Evolutionary conservation across 2,113 vertebrate genomes (phyloP).

Genomic region (Potamarius usumacintae): DNA sequence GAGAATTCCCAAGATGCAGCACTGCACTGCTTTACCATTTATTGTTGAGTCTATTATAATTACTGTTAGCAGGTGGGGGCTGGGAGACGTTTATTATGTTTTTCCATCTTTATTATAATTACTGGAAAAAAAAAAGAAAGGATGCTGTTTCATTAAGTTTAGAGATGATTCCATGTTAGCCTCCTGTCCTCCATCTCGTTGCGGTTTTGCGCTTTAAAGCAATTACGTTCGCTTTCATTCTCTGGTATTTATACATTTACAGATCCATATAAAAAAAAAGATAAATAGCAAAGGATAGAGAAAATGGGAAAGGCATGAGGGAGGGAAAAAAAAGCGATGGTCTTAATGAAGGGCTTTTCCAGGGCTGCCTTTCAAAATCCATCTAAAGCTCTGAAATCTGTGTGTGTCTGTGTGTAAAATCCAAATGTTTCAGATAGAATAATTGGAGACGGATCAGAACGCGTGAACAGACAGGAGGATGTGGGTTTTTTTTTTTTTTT

Average conservation of each 20-base stretch:
- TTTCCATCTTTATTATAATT: conserved; percentile 99
- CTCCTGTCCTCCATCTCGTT: conserved; percentile 70
- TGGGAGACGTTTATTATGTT: conserved; percentile 99
- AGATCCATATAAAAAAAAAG: conserved; percentile 68
- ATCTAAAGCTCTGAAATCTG: conserved; percentile 62
- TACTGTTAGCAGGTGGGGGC: conserved; percentile 99
- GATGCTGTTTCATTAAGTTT: conserved; percentile 98
- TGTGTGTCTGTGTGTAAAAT: conserved; percentile 54
- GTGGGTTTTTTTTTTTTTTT: conserved; percentile 49
- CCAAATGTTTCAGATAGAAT: conserved; percentile 64
- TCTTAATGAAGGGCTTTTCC: conserved; percentile 74
- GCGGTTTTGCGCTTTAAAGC: conserved; percentile 70
- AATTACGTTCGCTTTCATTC: conserved; percentile 73
- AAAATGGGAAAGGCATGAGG: conserved; percentile 13
- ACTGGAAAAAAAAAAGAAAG: conserved; percentile 96
- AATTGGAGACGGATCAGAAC: conserved; percentile 75
- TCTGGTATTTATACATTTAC: conserved; percentile 71
- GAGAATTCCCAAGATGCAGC: conserved; percentile 99
- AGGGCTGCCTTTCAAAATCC: conserved; percentile 62
- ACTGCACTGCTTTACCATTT: conserved; percentile 99
- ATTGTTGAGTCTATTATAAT: conserved; percentile 99
- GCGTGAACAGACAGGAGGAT: conserved; percentile 68
- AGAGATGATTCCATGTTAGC: conserved; percentile 83
- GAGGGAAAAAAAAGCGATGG: conserved; percentile 57
- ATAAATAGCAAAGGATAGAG: conserved; percentile 70